Evolutionary conservation across 2,888 invertebrate genomes (phyloP).

Genomic region (Synergus umbraculus): DNA sequence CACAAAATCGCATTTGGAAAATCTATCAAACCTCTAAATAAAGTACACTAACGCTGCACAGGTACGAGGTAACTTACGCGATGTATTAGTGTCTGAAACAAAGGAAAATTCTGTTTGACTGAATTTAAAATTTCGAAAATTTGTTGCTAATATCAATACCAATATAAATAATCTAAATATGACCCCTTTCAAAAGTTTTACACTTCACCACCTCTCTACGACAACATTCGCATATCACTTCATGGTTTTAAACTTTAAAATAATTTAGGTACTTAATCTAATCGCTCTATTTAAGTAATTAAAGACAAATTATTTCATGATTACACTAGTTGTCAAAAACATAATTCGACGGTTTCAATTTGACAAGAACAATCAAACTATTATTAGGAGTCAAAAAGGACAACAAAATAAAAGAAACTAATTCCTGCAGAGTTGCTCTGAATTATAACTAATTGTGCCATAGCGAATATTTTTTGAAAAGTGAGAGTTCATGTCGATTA

Average conservation of each 20-base stretch:
- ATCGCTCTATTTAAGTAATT: not conserved
- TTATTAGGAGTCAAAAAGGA: not conserved
- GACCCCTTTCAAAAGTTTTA: not conserved
- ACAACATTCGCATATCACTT: conserved; percentile 6
- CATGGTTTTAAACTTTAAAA: conserved; percentile 3
- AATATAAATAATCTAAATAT: conserved; percentile 10
- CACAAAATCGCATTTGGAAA: conserved; percentile 28
- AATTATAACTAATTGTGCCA: not conserved
- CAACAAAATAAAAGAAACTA: not conserved
- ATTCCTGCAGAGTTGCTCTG: not conserved
- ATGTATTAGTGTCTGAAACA: conserved; percentile 20
- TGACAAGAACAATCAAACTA: not conserved
- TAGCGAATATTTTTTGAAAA: not conserved
- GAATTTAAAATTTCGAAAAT: conserved; percentile 9
- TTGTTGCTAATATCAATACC: not conserved
- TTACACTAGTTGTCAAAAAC: not conserved
- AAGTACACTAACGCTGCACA: conserved; percentile 17
- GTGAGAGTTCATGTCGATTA: not conserved
- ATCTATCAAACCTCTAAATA: not conserved
- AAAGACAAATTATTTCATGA: not conserved
- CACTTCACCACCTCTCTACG: not conserved
- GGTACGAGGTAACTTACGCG: conserved; percentile 41
- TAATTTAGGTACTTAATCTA: conserved; percentile 22
- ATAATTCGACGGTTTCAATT: not conserved
- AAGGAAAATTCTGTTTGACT: not conserved